Base-by-base conservation (phyloP, 2,113 vertebrate species). In the Mormyrus iriodes region DNA sequence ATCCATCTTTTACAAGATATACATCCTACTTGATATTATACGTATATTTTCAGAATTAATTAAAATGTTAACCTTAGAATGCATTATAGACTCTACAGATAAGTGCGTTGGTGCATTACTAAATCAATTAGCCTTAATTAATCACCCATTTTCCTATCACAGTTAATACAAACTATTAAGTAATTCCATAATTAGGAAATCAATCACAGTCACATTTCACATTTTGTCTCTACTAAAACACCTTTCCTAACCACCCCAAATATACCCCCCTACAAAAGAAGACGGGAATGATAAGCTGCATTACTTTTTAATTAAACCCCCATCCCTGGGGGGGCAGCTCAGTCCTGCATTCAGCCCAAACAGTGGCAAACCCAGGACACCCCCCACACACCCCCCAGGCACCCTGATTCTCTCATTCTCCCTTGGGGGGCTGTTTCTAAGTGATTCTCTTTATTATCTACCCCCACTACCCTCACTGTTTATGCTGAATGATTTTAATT, bases 121-220 rank as follows among this genome's bases (percentile, higher is more conserved):
- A 84, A 84, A 46, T 48, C 21, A 84, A 48, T 84, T 84, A 84
- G 82, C 35, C 82, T 84, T 84, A 48, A 84, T 48, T 84, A 84
- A 84, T 48, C 39, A 3, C 44, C 39, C 44, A 27, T 84, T 84
- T 84, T 21, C 44, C 44, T 48, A 84, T 84, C 44, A 46, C 44
- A 84, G 82, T 39, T 84, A 42, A 44, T 42, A 27, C 39, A 48
- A 84, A 19, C 44, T 6, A 79, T 79, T 79, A 79, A 39, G 73
- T 79, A 39, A 27, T 79, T 39, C 13, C 5, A 3, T 79, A 42
- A 79, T 79, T 79, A 42, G 73, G 73, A 79, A 42, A 79, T 79
- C 73, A 79, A 79, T 79, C 31, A 19, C 35, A 19, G 73, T 79
- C 73, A 76, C 13, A 39, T 76, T 76, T 76, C 69, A 79, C 15